These are phyloP conservation scores for Camelus bactrianus DNA, from an alignment of 2,113 vertebrate species.

Conservation along the genomic window DNA sequence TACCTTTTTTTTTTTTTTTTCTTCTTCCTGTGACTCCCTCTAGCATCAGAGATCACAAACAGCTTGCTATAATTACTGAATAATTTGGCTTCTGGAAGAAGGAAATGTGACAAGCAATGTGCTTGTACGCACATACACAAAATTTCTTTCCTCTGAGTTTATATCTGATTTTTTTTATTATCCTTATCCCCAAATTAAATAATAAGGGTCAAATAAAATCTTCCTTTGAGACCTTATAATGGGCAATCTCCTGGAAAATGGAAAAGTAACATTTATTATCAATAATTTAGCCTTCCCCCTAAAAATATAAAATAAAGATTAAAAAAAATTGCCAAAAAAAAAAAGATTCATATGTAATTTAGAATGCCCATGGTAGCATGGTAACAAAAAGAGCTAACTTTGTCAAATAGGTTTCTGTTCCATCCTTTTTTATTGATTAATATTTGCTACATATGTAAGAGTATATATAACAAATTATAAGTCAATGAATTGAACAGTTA, in stretches of 20 bases:
- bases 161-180: neutral
- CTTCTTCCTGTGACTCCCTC: neutral
- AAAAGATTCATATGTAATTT: neutral
- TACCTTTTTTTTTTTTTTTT: neutral
- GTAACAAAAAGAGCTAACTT: neutral
- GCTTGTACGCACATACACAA: neutral
- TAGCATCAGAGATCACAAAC: neutral
- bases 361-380: neutral
- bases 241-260: neutral
- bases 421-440: neutral
- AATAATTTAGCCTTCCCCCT: neutral
- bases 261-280: neutral
- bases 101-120: neutral
- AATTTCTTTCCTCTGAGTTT: neutral
- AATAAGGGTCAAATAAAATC: slow-evolving; percentile 7
- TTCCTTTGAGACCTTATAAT: neutral
- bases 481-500: neutral
- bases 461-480: neutral
- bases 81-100: slow-evolving; percentile 28
- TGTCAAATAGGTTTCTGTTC: neutral
- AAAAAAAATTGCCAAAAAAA: no score
- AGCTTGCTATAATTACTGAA: neutral
- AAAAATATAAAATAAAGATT: no score
- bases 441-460: neutral
- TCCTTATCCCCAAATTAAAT: slow-evolving; percentile 38